Conservation (phyloP, 2,888 invertebrate genomes). For the Pedicia rivosa region DNA sequence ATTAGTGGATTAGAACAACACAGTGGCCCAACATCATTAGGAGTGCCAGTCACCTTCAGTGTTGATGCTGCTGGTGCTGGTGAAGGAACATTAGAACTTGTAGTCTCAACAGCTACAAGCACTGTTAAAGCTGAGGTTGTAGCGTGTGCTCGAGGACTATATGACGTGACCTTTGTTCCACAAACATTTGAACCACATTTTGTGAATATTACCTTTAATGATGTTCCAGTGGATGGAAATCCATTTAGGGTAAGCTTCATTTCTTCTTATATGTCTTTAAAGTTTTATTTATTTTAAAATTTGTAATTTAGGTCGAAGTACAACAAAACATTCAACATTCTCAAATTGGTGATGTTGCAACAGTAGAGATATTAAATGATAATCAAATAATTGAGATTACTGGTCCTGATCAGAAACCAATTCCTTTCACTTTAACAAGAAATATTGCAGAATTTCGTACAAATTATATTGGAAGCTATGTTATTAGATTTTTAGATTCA, state of each 20-base stretch:
- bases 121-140: slow-evolving; percentile 81
- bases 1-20: slow-evolving; percentile 48
- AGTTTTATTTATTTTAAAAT: too few relatives aligned
- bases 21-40: slow-evolving; percentile 36
- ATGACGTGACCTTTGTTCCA: slow-evolving; percentile 85
- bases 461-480: slow-evolving; percentile 55
- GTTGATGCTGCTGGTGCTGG: slow-evolving; percentile 93
- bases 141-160: slow-evolving; percentile 77
- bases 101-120: slow-evolving; percentile 77
- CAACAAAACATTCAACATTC: slow-evolving; percentile 56
- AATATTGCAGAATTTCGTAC: slow-evolving; percentile 63
- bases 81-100: slow-evolving; percentile 80
- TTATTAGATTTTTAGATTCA: slow-evolving; percentile 47
- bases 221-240: slow-evolving; percentile 77
- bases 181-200: slow-evolving; percentile 79
- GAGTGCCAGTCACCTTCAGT: slow-evolving; percentile 78
- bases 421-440: slow-evolving; percentile 41
- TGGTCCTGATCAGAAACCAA: slow-evolving; percentile 44
- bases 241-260: slow-evolving; percentile 87
- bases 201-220: slow-evolving; percentile 88
- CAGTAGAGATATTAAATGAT: slow-evolving; percentile 44
- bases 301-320: too few relatives aligned
- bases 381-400: slow-evolving; percentile 48
- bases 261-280: too few relatives aligned
- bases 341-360: slow-evolving; percentile 43